Evolutionary conservation across 2,888 invertebrate genomes (phyloP), one percentile per base, ranked within the genome.

Genomic region (Dendrolimus pini): DNA sequence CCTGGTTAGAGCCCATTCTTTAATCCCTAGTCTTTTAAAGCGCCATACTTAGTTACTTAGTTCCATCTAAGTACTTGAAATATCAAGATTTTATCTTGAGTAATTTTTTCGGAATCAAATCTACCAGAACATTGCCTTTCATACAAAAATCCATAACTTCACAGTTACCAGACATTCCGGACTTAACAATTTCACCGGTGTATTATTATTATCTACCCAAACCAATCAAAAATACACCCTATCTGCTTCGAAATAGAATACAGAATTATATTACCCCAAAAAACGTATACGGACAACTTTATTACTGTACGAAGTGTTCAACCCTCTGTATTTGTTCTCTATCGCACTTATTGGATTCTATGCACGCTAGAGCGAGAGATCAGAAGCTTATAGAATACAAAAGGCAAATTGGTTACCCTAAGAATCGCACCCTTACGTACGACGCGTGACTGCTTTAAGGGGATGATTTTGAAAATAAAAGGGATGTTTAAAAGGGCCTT

Each of bases 361-460:
- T 52, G 55, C 54, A 62, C 58, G 56, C 55, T 74, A 66, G 68
- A 60, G 72, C 79, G 64, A 63, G 71, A 64, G 78, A 77, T 56
- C 61, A 64, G 65, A 71, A 67, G 78, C 74, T 78, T 78, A 78
- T 68, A 66, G 75, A 74, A 69, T 65, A 80, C 75, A 83, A 81
- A 79, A 78, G 47, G 78, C 78, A 80, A 85, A 86, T 86, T 85
- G 82, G 81, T 78, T 69, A 83, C 82, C 83, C 78, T 76, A 72
- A 73, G 69, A 72, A 78, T 78, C 70, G 77, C 75, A 74, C 74
- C 77, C 70, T 73, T 62, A 75, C 75, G 75, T 82, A 79, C 79
- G 86, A 80, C 86, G 81, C 87, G 86, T 85, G 86, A 77, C 81
- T 68, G 70, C 70, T 76, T 70, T 70, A 69, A 73, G 80, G 47